Evolutionary conservation across 2,113 vertebrate species (phyloP).

Genomic region (Casuarius casuarius): DNA sequence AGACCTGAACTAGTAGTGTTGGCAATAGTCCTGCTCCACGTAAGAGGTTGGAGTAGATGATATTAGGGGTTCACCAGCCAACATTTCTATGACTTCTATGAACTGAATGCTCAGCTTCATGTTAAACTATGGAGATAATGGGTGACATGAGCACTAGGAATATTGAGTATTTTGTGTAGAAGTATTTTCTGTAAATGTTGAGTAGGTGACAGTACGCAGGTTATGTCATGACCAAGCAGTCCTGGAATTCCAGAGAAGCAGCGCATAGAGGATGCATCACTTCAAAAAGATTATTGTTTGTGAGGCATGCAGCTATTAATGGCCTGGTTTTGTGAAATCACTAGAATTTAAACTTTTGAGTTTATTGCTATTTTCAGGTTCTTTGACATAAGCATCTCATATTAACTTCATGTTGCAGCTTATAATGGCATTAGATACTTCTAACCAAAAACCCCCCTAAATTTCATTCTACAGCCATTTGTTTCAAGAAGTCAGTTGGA

Average conservation of each 20-base stretch:
- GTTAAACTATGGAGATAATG: background rate
- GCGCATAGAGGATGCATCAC: background rate
- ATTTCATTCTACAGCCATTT: background rate
- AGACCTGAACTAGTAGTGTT: background rate
- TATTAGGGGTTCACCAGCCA: background rate
- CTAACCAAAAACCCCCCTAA: background rate
- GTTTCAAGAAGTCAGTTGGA: background rate
- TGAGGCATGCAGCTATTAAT: background rate
- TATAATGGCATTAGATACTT: background rate
- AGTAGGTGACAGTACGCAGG: background rate
- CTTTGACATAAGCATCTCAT: background rate
- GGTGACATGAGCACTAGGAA: background rate
- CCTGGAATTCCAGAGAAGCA: background rate
- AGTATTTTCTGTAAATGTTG: background rate
- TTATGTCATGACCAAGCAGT: background rate
- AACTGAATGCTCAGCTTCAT: background rate
- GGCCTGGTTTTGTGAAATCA: background rate
- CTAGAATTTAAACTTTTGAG: background rate
- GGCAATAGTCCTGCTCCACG: background rate
- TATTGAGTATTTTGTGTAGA: background rate
- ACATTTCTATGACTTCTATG: background rate
- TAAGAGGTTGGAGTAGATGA: background rate
- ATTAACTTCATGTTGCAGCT: background rate
- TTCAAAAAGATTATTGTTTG: background rate
- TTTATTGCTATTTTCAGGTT: background rate